Evolutionary conservation across 2,888 invertebrate species (phyloP), one percentile per base, ranked within the genome.

Genomic region (Lamproptera curius): DNA sequence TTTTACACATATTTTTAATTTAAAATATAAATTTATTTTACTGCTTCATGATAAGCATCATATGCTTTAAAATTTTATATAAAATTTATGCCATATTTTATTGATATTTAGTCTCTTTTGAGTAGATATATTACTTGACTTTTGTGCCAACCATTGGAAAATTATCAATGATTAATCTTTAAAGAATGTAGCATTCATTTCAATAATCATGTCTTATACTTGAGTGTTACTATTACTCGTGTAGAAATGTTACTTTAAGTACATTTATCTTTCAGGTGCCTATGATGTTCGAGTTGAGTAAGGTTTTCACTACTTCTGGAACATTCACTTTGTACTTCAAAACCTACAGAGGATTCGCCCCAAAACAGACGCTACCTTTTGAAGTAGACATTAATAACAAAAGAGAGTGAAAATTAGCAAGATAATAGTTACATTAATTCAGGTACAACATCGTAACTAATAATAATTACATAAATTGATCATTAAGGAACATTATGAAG

Each of bases 261-360:
- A n/a, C n/a, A n/a, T n/a, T 16, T 37, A 16, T 34, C 39, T 67
- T 68, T 50, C 60, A 86, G 86, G 59, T 61, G 31, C 76, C 83
- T 1, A 54, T 63, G 13, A 56, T 64, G 26, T 63, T 67, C 33
- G 74, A 76, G 52, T 63, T 75, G 35, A 53, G 61, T n/a, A 81
- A 74, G 66, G 61, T 43, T 1, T 70, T 79, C 48, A 64, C 71
- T 48, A 66, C 66, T 51, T 61, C 65, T 1, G 67, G 66, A 37
- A 61, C 57, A 31, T 59, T 86, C 15, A 54, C 58, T 3, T 50
- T 82, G 37, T 57, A 61, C 46, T 43, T 86, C 1, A 80, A 72
- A 68, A 82, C 81, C 0, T 81, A 71, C 26, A 70, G 54, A 55
- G 77, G 70, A 4, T 76, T 81, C 53, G 70, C 79, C 4, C 63